Evolutionary conservation across 2,113 vertebrate genomes (phyloP).

Genomic region (Equus quagga): DNA sequence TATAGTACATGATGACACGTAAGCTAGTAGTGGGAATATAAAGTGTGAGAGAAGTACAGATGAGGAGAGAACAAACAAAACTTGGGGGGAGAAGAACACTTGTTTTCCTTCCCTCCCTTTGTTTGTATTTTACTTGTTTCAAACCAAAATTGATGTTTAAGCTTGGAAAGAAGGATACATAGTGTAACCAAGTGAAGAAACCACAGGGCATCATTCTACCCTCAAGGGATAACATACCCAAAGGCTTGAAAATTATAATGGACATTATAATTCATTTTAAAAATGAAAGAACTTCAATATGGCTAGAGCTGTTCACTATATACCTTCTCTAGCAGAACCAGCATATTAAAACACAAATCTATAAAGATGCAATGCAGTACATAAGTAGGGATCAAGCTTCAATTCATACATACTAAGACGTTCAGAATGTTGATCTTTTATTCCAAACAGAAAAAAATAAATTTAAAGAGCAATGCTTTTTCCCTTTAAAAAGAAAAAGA

Average conservation of each 20-base stretch:
- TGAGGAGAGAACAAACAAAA: background rate
- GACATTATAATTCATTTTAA: background rate
- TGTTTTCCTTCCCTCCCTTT: background rate
- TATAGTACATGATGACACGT: accelerated
- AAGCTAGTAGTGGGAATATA: background rate
- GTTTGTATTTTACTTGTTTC: background rate
- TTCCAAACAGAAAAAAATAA: background rate
- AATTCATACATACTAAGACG: background rate
- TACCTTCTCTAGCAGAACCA: background rate
- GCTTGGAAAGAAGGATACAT: background rate
- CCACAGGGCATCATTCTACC: background rate
- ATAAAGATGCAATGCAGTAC: background rate
- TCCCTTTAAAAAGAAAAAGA: background rate
- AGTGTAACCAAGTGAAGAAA: background rate
- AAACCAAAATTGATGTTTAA: background rate
- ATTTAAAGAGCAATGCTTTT: background rate
- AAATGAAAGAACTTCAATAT: background rate
- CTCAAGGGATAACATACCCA: background rate
- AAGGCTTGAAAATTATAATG: background rate
- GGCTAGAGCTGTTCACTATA: background rate
- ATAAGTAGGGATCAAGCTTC: background rate
- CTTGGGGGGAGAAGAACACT: background rate
- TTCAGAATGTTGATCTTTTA: background rate
- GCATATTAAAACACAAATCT: background rate
- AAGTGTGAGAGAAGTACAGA: background rate